Conservation (phyloP, 2,888 invertebrate genomes). For the Synergus umbraculus region DNA sequence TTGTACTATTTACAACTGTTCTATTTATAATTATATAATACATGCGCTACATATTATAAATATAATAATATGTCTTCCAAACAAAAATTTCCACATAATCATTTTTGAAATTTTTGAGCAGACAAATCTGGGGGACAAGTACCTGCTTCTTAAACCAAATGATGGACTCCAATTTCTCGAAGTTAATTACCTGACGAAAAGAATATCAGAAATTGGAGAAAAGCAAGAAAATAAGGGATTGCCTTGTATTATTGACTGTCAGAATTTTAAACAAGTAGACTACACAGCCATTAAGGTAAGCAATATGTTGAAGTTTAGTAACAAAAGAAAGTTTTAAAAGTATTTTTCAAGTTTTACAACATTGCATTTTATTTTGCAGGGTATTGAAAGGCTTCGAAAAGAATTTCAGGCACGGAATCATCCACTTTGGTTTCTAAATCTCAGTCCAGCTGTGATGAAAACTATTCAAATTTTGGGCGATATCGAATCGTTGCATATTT, state of each 20-base stretch:
- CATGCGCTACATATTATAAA: constrained; percentile 47
- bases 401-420: constrained; percentile 79
- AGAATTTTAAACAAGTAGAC: constrained; percentile 83
- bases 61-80: not conserved
- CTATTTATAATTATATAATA: not conserved
- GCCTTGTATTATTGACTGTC: constrained; percentile 84
- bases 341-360: not conserved
- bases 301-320: not conserved
- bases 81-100: constrained; percentile 42
- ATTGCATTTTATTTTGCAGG: constrained; percentile 74
- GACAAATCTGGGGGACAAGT: constrained; percentile 78
- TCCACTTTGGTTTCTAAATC: constrained; percentile 78
- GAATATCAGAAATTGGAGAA: constrained; percentile 79
- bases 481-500: constrained; percentile 57
- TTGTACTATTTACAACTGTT: constrained; percentile 13
- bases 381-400: constrained; percentile 80
- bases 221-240: constrained; percentile 75
- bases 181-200: constrained; percentile 82
- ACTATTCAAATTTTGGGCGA: constrained; percentile 63
- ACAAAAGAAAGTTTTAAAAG: too few species aligned
- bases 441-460: constrained; percentile 69
- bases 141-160: constrained; percentile 82
- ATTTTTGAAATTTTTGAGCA: constrained; percentile 57
- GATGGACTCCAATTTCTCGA: constrained; percentile 86
- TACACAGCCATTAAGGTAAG: constrained; percentile 83